phyloP scores from a whole-genome alignment of 2,888 invertebrate genomes.

The Pollenia amentaria region DNA sequence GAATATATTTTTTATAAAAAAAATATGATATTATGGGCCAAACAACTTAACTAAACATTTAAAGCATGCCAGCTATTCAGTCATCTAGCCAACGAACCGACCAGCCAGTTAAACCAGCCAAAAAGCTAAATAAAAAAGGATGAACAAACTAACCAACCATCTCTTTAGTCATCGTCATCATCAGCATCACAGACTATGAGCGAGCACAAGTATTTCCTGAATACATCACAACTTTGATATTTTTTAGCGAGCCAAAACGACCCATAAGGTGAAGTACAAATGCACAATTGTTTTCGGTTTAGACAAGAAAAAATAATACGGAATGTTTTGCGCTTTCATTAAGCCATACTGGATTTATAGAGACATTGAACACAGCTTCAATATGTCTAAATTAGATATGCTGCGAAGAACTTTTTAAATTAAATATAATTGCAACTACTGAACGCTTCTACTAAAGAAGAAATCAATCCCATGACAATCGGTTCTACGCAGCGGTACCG shows the following conservation, averaged over 20 bases:
- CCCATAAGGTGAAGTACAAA: neutral
- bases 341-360: no score
- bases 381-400: no score
- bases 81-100: conserved; percentile 37
- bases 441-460: no score
- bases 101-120: conserved; percentile 49
- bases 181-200: neutral
- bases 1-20: neutral
- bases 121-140: neutral
- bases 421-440: no score
- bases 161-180: conserved; percentile 12
- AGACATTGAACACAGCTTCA: no score
- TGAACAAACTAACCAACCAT: conserved; percentile 8
- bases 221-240: neutral
- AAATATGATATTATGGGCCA: conserved; percentile 42
- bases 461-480: no score
- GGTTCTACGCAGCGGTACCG: no score
- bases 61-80: conserved; percentile 30
- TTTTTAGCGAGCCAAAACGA: conserved; percentile 1
- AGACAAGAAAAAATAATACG: no score
- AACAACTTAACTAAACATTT: conserved; percentile 47
- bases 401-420: no score
- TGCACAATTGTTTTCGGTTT: neutral
- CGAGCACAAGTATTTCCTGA: neutral
- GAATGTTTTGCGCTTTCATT: no score